A percentile compares a stretch with the other conserved stretches of the same genome.
Conservation (phyloP, 2,797 vertebrate genomes). For the Sebastes diploproa region DNA sequence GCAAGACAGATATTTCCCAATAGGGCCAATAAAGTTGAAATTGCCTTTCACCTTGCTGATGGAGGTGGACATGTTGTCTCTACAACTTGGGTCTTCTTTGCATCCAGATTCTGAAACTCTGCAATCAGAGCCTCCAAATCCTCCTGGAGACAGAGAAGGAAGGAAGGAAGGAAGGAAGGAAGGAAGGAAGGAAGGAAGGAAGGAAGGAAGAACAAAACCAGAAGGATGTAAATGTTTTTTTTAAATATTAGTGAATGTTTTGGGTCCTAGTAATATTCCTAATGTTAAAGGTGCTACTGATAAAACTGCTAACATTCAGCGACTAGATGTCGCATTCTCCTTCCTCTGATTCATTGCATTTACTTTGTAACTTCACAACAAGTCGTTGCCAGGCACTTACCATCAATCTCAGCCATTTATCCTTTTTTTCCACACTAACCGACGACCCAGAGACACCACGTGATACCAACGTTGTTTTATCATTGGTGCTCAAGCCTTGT, state of each 20-base stretch:
- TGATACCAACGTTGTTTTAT: too few species aligned
- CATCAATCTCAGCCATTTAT: too few species aligned
- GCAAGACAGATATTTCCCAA: too few species aligned
- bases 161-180: background rate
- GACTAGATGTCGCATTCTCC: too few species aligned
- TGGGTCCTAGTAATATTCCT: background rate
- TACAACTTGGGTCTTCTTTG: slow-evolving; percentile 90
- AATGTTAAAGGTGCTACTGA: too few species aligned
- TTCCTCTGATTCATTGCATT: too few species aligned
- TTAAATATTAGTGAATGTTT: background rate
- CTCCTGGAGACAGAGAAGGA: slow-evolving; percentile 79
- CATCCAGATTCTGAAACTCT: slow-evolving; percentile 93
- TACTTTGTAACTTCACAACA: too few species aligned
- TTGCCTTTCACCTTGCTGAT: slow-evolving; percentile 83
- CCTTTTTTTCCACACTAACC: too few species aligned
- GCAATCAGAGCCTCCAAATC: slow-evolving; percentile 94
- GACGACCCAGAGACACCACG: too few species aligned
- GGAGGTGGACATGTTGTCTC: slow-evolving; percentile 88
- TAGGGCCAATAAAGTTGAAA: background rate
- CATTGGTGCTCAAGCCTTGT: too few species aligned
- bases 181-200: background rate
- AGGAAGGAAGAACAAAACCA: background rate
- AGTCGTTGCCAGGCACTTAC: too few species aligned
- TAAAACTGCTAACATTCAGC: too few species aligned
- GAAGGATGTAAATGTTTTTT: background rate